Conservation (phyloP, 2,888 invertebrate species). For the Furcula furcula region DNA sequence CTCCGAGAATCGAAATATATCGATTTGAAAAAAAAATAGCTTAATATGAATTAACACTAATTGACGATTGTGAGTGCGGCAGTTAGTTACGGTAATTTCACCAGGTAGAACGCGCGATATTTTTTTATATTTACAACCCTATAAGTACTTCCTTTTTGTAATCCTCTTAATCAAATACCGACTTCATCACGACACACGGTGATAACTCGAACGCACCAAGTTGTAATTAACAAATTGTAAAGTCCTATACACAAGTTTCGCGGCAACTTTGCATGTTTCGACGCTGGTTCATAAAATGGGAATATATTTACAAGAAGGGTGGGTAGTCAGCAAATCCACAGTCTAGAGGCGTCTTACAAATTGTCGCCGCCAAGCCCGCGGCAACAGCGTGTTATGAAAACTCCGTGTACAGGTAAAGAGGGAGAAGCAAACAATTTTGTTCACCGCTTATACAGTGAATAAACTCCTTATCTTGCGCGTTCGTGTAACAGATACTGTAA, state of each 20-base stretch:
- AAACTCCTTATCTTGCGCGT: conserved; percentile 63
- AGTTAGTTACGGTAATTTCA: too few relatives aligned
- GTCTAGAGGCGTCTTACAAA: conserved; percentile 56
- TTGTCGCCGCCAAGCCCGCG: conserved; percentile 63
- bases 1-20: too few relatives aligned
- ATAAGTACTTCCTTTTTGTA: too few relatives aligned
- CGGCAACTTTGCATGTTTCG: conserved; percentile 28
- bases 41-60: too few relatives aligned
- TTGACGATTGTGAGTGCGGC: too few relatives aligned
- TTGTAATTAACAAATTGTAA: conserved; percentile 12
- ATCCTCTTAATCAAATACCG: too few relatives aligned
- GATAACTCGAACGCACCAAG: conserved; percentile 3
- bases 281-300: conserved; percentile 39
- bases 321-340: conserved; percentile 64
- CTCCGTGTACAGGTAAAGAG: conserved; percentile 65
- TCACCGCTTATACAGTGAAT: conserved; percentile 67
- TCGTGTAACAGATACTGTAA: conserved; percentile 50
- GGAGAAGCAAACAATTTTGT: conserved; percentile 72
- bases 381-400: conserved; percentile 71
- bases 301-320: conserved; percentile 58
- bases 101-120: too few relatives aligned
- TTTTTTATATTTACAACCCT: too few relatives aligned
- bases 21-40: too few relatives aligned
- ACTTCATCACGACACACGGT: background rate
- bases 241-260: conserved; percentile 3